These are phyloP conservation scores for Watsonalla binaria DNA, from an alignment of 2,888 invertebrate genomes.

Conservation along the genomic window DNA sequence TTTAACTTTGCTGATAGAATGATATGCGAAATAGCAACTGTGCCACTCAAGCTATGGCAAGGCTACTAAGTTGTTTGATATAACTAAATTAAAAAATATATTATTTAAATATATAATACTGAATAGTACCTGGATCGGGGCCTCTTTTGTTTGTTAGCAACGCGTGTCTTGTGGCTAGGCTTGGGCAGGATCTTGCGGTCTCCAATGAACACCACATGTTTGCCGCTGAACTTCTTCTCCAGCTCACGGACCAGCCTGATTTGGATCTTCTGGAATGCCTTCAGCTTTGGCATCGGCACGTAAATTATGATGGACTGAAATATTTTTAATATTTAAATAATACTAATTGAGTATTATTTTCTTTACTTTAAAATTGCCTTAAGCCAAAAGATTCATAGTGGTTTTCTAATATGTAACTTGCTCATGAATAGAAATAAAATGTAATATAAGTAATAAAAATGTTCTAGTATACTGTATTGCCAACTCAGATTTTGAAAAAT, in stretches of 20 bases:
- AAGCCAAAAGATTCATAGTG: no score
- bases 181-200: constrained; percentile 98
- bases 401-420: no score
- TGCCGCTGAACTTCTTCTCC: constrained; percentile 99
- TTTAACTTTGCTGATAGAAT: no score
- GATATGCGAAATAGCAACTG: no score
- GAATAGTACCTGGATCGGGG: constrained; percentile 83
- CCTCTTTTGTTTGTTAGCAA: constrained; percentile 86
- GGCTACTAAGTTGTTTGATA: no score
- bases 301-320: constrained; percentile 97
- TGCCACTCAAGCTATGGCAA: no score
- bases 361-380: neutral
- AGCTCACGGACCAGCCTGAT: constrained; percentile 96
- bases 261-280: constrained; percentile 98
- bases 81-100: no score
- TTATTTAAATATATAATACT: no score
- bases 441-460: no score
- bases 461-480: no score
- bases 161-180: constrained; percentile 95
- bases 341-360: neutral
- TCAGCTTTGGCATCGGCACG: constrained; percentile 98
- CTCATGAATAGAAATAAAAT: no score
- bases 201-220: constrained; percentile 98
- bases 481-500: no score
- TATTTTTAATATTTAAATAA: constrained; percentile 9